Evolutionary conservation across 1,140 invertebrate genomes (phyloP), one percentile per base, ranked within the genome.

Genomic region (Zaprionus camerounensis): DNA sequence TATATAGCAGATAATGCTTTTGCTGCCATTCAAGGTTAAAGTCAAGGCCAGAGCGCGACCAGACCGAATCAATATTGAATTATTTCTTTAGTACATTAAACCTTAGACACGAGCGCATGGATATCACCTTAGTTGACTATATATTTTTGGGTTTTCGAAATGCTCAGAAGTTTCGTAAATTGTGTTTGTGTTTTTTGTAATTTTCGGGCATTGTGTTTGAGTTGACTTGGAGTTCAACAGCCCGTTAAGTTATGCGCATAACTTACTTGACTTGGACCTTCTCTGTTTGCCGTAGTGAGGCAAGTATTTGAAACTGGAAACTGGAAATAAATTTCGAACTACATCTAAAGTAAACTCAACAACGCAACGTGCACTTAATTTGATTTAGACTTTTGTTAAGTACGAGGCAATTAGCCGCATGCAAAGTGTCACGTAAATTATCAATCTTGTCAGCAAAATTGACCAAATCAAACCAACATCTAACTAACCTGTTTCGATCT

Each of bases 161-260:
- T 13, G 20, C 17, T 28, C 51, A 64, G 59, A 71, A 65, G 24
- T 63, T 55, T 70, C 46, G 24, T 53, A 51, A 41, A 55, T 56
- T 62, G 28, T 12, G 1, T 56, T 71, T 76, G 56, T 74, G 49
- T 20, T 41, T 72, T 58, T 77, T 81, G 41, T 44, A 44, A 44
- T 44, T 44, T 44, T 44, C n/a, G 41, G 38, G 38, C 12, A 41
- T 41, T 41, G 38, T 82, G 58, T 56, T 76, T 76, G 63, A 44
- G 53, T 17, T 17, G n/a, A 46, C n/a, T 46, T 46, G n/a, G 63
- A 80, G 83, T 87, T 87, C 84, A 87, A 81, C 84, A 88, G 68
- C 71, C 83, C 78, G 80, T 72, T 56, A 84, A 88, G 68, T 76
- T 83, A 84, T 87, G 83, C 78, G 81, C 83, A 87, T 87, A 81